Conservation (phyloP, 1,140 invertebrate species). For the Ceratina australensis region DNA sequence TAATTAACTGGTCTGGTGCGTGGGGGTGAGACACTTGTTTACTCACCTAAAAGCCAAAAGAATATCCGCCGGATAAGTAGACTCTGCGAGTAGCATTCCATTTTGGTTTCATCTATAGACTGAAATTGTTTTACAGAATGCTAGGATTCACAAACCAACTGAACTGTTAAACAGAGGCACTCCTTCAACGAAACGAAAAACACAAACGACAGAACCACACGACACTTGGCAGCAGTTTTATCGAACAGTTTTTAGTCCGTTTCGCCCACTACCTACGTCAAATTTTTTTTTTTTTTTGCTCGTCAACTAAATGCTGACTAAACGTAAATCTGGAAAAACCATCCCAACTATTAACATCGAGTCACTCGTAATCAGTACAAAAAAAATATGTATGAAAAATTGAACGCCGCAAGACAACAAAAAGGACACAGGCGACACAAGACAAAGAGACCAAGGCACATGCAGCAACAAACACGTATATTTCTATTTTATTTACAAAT, state of each 20-base stretch:
- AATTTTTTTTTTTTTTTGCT: conserved; percentile 44
- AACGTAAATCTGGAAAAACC: conserved; percentile 80
- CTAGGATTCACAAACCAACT: conserved; percentile 76
- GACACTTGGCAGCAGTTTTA: conserved; percentile 69
- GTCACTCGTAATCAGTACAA: conserved; percentile 44
- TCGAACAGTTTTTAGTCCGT: conserved; percentile 74
- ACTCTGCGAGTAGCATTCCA: conserved; percentile 72
- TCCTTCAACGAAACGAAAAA: conserved; percentile 62
- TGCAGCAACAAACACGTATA: conserved; percentile 74
- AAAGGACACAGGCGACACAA: conserved; percentile 68
- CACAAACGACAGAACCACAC: conserved; percentile 67
- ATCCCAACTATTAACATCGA: conserved; percentile 76
- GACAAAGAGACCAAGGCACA: conserved; percentile 73
- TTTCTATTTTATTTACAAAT: conserved; percentile 71
- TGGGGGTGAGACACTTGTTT: conserved; percentile 71
- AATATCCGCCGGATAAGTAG: conserved; percentile 76
- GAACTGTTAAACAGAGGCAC: conserved; percentile 66
- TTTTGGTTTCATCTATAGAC: conserved; percentile 76
- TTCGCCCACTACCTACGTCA: conserved; percentile 59
- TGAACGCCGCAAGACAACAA: conserved; percentile 50
- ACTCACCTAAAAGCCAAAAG: conserved; percentile 78
- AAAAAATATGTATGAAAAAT: conserved; percentile 34
- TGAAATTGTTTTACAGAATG: conserved; percentile 75
- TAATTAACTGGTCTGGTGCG: conserved; percentile 41
- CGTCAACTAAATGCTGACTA: conserved; percentile 70